Evolutionary conservation across 1,140 invertebrate species (phyloP), one percentile per base, ranked within the genome.

Genomic region (Conus betulinus): DNA sequence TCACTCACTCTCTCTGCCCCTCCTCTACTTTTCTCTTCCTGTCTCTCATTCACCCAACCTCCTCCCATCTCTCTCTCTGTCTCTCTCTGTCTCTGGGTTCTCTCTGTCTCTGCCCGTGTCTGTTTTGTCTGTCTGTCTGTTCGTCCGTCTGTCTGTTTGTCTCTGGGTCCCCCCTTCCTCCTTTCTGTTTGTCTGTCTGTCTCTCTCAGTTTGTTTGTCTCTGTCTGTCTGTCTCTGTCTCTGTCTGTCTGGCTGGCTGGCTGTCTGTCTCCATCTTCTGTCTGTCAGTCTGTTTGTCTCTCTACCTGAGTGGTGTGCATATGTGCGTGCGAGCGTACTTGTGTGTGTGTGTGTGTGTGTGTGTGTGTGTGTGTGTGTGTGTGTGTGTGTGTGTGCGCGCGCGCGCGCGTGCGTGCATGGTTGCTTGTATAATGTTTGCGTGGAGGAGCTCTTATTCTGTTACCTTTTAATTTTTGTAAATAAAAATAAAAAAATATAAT

Each of bases 241-340:
- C 84, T 85, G 23, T 52, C 52, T 60, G 63, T 85, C 57, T 60
- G n/a, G n/a, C n/a, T n/a, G n/a, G n/a, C n/a, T n/a, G n/a, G n/a
- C 84, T 85, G 23, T 52, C 52, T 60, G 63, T 85, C 57, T 60
- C 7, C 27, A 52, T 85, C 57, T 39, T 55, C 52, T 60, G 52
- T 85, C 57, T 25, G 15, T 63, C 13, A 15, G 15, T 20, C 60
- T 63, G 6, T 85, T 63, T 6, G 11, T 67, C 20, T 60, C 11
- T 27, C 17, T 27, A n/a, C 52, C 39, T 17, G 10, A 82, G 25
- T 39, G 15, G 23, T 27, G 83, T 27, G 83, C 25, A 20, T 60
- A 53, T 60, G 83, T 84, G 83, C 57, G 83, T 84, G 27, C n/a
- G 83, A 57, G 83, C n/a, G 83, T 84, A 53, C n/a, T 15, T 60